These are phyloP conservation scores for Rhopalosiphum padi DNA, from an alignment of 1,140 invertebrate species.

Conservation along the genomic window DNA sequence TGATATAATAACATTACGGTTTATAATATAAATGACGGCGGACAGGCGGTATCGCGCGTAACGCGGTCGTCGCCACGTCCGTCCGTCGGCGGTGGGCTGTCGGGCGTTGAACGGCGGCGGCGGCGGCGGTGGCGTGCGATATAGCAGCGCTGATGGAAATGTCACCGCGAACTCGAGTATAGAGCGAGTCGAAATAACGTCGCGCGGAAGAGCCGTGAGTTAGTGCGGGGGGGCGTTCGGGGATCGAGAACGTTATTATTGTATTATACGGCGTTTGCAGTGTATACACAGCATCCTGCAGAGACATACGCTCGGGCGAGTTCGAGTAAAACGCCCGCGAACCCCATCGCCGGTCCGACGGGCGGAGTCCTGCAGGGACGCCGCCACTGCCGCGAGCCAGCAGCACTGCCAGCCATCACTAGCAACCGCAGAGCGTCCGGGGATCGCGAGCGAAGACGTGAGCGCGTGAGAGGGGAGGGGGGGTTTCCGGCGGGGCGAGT, in stretches of 20 bases:
- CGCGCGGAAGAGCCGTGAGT: not conserved
- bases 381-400: too few relatives aligned
- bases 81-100: not conserved
- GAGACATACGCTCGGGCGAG: not conserved
- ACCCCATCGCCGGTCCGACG: not conserved
- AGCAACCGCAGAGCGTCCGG: too few relatives aligned
- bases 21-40: conserved; percentile 5
- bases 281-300: not conserved
- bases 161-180: not conserved
- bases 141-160: conserved; percentile 32
- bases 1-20: not conserved
- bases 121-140: too few relatives aligned
- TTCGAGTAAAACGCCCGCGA: not conserved
- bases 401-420: too few relatives aligned
- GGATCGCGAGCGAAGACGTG: not conserved
- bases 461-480: not conserved
- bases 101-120: not conserved
- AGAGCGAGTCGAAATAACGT: not conserved
- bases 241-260: not conserved
- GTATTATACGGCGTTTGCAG: not conserved
- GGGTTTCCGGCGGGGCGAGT: not conserved
- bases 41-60: not conserved
- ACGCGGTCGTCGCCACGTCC: not conserved
- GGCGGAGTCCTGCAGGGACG: not conserved
- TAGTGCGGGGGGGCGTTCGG: not conserved